Base-by-base conservation (phyloP, 1,140 invertebrate species). In the Drosophila elegans region DNA sequence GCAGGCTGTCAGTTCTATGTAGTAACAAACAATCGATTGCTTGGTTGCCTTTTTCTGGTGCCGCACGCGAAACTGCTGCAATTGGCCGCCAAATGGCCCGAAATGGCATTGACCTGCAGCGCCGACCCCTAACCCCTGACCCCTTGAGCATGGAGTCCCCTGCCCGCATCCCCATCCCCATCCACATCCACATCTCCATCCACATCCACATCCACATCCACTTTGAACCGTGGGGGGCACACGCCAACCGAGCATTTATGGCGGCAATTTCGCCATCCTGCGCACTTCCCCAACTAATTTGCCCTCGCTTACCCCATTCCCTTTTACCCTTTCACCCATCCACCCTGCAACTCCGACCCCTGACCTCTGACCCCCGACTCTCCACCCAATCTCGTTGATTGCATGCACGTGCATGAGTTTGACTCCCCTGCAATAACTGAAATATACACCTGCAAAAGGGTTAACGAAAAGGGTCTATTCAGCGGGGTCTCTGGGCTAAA, bases 51-150 rank as follows among this genome's bases (percentile, higher is more conserved):
- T 42, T 52, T 62, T 53, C 32, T 41, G 55, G 27, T 63, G 36
- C 54, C 51, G 52, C 73, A 75, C 73, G 73, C 72, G 73, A 75
- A 75, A 75, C 73, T 56, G 13, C 73, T 75, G 72, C 73, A 75
- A 75, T 66, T 60, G 59, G 59, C 76, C 67, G 73, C 73, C 73
- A 75, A 75, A 75, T 75, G 72, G 74, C 77, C 69, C 55, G 41
- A 81, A 78, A 83, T 78, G 80, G 80, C 80, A 83, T 83, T 83
- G 80, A 83, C 80, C 80, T 83, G 80, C 77, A 73, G 73, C 82
- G 21, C 10, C 67, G 36, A 48, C 44, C 16, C 10, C 45, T n/a
- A 41, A 52, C 29, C 46, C 34, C 52, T 7, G 1, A 7, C 39
- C 52, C 41, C 42, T 7, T 21, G 16, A 21, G 16, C 16, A 21